Percentiles rank a stretch among this genome's conserved stretches.
Conservation (phyloP, 2,888 invertebrate species). For the Clunio marinus region DNA sequence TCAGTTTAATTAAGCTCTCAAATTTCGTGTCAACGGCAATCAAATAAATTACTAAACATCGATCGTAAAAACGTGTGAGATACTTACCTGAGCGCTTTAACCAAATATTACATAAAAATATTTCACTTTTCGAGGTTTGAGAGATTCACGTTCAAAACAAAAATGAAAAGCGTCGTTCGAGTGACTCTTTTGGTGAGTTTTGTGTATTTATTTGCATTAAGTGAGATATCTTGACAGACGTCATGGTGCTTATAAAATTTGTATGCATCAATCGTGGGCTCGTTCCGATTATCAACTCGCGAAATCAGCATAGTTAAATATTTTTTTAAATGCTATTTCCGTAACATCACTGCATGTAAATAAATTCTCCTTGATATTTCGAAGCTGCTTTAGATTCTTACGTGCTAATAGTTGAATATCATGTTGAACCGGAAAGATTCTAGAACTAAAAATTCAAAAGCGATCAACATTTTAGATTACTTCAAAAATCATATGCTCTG, state of each 20-base stretch:
- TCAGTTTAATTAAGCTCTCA: neutral
- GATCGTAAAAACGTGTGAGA: no score
- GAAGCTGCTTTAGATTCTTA: no score
- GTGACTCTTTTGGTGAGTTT: constrained; percentile 1
- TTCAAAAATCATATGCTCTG: no score
- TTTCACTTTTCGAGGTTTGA: neutral
- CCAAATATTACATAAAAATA: constrained; percentile 12
- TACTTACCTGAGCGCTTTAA: neutral
- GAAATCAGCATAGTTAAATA: no score
- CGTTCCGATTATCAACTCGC: neutral
- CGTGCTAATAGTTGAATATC: no score
- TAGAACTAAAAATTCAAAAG: no score
- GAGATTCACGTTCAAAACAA: neutral
- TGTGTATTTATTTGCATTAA: neutral
- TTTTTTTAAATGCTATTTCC: neutral
- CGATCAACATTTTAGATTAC: no score
- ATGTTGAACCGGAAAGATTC: no score
- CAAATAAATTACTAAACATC: neutral
- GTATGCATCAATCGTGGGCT: neutral
- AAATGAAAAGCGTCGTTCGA: constrained; percentile 8
- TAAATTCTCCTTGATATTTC: no score
- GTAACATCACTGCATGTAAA: neutral
- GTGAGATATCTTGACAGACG: neutral
- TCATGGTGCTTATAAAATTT: neutral
- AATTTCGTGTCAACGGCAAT: neutral